phyloP scores from a whole-genome alignment of 2,888 invertebrate species.

The Eilema caniola region DNA sequence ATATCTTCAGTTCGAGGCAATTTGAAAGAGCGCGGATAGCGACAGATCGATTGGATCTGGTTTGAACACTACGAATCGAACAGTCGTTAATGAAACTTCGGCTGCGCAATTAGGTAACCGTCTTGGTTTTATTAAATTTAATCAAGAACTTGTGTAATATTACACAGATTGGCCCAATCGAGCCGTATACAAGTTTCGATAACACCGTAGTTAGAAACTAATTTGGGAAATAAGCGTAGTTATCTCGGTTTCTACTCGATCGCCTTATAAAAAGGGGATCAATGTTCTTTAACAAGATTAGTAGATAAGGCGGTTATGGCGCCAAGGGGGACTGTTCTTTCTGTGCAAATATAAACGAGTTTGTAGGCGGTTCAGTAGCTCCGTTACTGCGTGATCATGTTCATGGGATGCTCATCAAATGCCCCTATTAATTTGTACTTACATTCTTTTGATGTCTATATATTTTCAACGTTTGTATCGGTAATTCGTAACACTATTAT shows the following conservation, averaged over 20 bases:
- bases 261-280: slow-evolving; percentile 81
- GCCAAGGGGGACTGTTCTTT: slow-evolving; percentile 46
- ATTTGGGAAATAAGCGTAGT: slow-evolving; percentile 82
- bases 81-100: slow-evolving; percentile 84
- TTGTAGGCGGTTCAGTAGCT: slow-evolving; percentile 34
- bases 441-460: slow-evolving; percentile 13
- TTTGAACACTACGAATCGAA: slow-evolving; percentile 79
- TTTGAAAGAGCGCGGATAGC: slow-evolving; percentile 48
- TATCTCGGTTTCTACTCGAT: slow-evolving; percentile 78
- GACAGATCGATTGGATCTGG: slow-evolving; percentile 70
- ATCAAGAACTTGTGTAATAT: slow-evolving; percentile 87
- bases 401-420: slow-evolving; percentile 23
- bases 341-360: slow-evolving; percentile 47
- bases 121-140: slow-evolving; percentile 87
- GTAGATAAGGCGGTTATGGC: slow-evolving; percentile 57
- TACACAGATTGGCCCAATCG: slow-evolving; percentile 86
- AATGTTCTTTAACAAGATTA: slow-evolving; percentile 72
- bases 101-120: slow-evolving; percentile 83
- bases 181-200: slow-evolving; percentile 84
- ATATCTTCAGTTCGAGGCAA: slow-evolving; percentile 45
- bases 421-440: slow-evolving; percentile 19
- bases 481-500: neutral
- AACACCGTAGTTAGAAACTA: slow-evolving; percentile 84
- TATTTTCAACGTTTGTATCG: neutral
- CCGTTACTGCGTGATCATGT: slow-evolving; percentile 23